Percentiles rank a stretch among this genome's conserved stretches.
Conservation (phyloP, 2,888 invertebrate genomes). For the Eupeodes luniger region DNA sequence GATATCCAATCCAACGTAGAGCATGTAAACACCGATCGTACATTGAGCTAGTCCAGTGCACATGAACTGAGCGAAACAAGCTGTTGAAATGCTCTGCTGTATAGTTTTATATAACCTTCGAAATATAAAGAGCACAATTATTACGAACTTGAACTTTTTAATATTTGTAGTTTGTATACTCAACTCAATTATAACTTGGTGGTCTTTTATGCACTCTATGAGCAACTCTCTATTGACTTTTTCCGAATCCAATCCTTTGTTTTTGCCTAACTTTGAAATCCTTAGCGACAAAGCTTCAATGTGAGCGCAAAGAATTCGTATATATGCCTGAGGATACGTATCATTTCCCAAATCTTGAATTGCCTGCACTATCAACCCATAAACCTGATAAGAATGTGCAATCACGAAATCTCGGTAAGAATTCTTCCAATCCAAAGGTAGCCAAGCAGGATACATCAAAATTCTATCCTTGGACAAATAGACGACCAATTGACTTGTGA, state of each 20-base stretch:
- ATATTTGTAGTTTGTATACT: neutral
- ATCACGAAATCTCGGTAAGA: conserved; percentile 75
- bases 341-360: conserved; percentile 76
- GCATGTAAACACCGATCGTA: conserved; percentile 83
- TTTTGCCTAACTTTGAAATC: conserved; percentile 71
- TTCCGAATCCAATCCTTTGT: neutral
- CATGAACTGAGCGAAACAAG: conserved; percentile 85
- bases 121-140: neutral
- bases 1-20: conserved; percentile 79
- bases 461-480: conserved; percentile 70
- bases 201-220: conserved; percentile 80
- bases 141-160: neutral
- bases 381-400: conserved; percentile 75
- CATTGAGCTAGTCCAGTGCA: conserved; percentile 83
- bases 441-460: conserved; percentile 79
- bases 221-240: conserved; percentile 78
- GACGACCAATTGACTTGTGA: conserved; percentile 71
- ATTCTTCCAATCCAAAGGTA: conserved; percentile 80
- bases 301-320: conserved; percentile 80
- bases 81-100: conserved; percentile 84
- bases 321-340: conserved; percentile 80
- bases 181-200: conserved; percentile 79
- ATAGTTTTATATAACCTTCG: conserved; percentile 85
- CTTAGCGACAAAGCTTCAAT: conserved; percentile 79
- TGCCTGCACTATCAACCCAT: conserved; percentile 66